Percentiles rank a stretch among this genome's conserved stretches.
These are phyloP conservation scores for Drosophila cardini DNA, from an alignment of 1,140 invertebrate species.

Conservation along the genomic window DNA sequence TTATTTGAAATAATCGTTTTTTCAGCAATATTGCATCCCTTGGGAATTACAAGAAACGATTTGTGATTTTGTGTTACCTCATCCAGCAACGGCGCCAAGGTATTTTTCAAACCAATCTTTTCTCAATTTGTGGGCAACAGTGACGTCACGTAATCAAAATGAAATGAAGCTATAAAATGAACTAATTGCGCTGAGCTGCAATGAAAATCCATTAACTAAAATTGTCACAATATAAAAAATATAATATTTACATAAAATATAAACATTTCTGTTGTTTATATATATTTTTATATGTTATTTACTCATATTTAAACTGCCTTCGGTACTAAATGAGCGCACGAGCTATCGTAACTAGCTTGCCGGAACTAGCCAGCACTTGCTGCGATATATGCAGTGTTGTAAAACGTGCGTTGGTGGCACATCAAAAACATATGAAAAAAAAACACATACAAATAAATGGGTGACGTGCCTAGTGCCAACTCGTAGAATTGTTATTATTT, in stretches of 20 bases:
- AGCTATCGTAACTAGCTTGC: not conserved
- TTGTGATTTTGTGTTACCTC: not conserved
- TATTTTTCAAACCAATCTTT: conserved; percentile 8
- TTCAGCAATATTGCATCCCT: conserved; percentile 10
- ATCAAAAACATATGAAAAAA: conserved; percentile 53
- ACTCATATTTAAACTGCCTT: not conserved
- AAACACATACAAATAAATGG: conserved; percentile 49
- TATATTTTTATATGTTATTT: not conserved
- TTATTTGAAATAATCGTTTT: not conserved
- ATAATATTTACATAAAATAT: not conserved
- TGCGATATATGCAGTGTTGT: conserved; percentile 25
- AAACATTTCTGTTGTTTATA: not conserved
- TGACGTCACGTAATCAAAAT: conserved; percentile 14
- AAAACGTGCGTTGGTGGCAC: conserved; percentile 11
- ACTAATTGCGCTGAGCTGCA: not conserved
- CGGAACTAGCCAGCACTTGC: conserved; percentile 28
- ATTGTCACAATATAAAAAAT: not conserved
- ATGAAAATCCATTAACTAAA: not conserved
- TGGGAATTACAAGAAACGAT: conserved; percentile 16
- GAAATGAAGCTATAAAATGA: not conserved
- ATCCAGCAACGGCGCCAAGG: conserved; percentile 14
- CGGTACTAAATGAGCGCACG: not conserved
- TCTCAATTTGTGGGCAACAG: conserved; percentile 11
- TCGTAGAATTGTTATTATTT: conserved; percentile 51
- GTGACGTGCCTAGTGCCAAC: conserved; percentile 56